phyloP scores from a whole-genome alignment of 53 echinoderm and acorn worm genomes.

The Temnopleurus reevesii region DNA sequence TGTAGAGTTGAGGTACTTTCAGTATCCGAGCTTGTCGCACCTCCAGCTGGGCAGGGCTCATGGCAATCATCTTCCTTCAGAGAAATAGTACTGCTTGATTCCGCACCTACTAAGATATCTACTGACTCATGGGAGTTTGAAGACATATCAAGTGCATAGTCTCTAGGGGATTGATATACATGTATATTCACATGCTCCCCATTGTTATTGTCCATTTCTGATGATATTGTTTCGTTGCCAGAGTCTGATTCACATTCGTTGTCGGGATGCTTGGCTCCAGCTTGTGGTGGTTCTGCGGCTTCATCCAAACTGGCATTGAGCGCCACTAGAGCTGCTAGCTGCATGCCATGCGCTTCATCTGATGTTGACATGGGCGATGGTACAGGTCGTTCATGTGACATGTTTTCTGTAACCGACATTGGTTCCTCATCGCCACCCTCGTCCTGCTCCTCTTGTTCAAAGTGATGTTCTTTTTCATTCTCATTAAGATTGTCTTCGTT shows the following conservation, averaged over 20 bases:
- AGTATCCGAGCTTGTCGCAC: slow-evolving; percentile 71
- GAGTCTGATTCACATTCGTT: slow-evolving; percentile 90
- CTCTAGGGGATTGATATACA: slow-evolving; percentile 71
- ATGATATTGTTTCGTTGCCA: slow-evolving; percentile 97
- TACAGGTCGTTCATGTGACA: slow-evolving; percentile 68
- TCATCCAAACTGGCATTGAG: slow-evolving; percentile 72
- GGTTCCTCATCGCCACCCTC: slow-evolving; percentile 63
- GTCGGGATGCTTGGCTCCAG: slow-evolving; percentile 58
- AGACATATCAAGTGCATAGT: slow-evolving; percentile 56
- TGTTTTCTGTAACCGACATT: slow-evolving; percentile 86
- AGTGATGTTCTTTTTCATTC: slow-evolving; percentile 5
- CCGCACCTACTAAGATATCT: slow-evolving; percentile 12
- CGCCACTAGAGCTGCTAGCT: slow-evolving; percentile 86
- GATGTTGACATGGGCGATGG: slow-evolving; percentile 45
- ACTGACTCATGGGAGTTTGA: neutral
- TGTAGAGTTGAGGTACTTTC: slow-evolving; percentile 81
- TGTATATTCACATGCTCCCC: slow-evolving; percentile 61
- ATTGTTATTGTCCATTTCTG: slow-evolving; percentile 81
- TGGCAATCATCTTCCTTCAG: slow-evolving; percentile 35
- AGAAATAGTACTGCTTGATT: slow-evolving; percentile 50
- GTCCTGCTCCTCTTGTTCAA: neutral
- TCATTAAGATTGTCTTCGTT: slow-evolving; percentile 27
- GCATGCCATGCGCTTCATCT: slow-evolving; percentile 94
- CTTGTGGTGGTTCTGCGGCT: slow-evolving; percentile 22
- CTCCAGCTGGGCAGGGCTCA: slow-evolving; percentile 31